Conservation (phyloP, 2,113 vertebrate species). For the Dromiciops gliroides region DNA sequence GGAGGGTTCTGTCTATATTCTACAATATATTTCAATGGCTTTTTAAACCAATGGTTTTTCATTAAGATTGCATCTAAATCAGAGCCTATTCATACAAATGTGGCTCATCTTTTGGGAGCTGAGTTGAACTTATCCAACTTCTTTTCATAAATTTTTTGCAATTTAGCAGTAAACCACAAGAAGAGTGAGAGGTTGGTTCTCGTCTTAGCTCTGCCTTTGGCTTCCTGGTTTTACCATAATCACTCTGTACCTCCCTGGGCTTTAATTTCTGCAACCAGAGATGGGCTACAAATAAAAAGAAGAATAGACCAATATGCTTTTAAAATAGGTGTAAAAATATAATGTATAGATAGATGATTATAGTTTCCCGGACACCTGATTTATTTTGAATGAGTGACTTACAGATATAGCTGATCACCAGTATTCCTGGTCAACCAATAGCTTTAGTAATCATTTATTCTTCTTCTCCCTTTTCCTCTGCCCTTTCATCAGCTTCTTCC, state of each 20-base stretch:
- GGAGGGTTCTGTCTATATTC: neutral
- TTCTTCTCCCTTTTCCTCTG: neutral
- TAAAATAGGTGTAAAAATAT: constrained; percentile 32
- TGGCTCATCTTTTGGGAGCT: neutral
- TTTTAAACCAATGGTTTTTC: neutral
- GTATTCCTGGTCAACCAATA: neutral
- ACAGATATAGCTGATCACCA: neutral
- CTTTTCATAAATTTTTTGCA: neutral
- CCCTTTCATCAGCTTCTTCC: neutral
- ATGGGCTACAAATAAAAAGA: neutral
- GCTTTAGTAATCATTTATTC: neutral
- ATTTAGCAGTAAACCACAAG: neutral
- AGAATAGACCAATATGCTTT: neutral
- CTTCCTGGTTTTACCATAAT: neutral
- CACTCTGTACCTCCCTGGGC: neutral
- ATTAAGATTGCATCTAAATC: neutral
- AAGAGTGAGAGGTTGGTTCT: neutral
- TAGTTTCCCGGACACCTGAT: neutral
- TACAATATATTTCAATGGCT: neutral
- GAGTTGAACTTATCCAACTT: neutral
- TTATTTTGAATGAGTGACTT: constrained; percentile 28
- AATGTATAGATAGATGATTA: neutral
- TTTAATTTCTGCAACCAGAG: neutral
- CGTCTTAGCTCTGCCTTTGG: neutral
- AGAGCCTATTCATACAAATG: neutral